Base-by-base conservation (phyloP, 2,797 vertebrate genomes). In the Ambastaia sidthimunki region DNA sequence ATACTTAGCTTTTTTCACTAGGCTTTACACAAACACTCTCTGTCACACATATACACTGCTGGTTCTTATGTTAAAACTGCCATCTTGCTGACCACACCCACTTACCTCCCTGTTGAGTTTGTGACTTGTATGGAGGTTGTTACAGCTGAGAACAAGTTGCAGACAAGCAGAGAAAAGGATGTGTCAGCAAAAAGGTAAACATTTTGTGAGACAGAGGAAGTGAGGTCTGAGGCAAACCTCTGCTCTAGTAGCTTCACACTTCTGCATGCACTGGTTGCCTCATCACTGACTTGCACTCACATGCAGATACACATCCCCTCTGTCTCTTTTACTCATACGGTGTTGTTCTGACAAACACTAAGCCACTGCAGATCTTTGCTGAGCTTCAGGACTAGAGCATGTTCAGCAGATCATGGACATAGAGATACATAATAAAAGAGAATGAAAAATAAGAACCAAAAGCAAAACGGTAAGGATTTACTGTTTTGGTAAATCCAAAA, bases 121-220 rank as follows among this genome's bases (percentile, higher is more conserved):
- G 50, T 37, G n/a, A 47, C 21, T 41, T 65, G 23, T 50, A 11
- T 48, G n/a, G 71, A 23, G 48, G 52, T 77, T 48, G 76, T 70
- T 37, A 37, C 34, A 7, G 34, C 9, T 37, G 34, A 6, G 34
- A 37, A 63, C 70, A n/a, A n/a, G 69, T 60, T 19, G 41, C 41
- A 23, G 55, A 74, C 80, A 88, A 85, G 88, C 86, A 54, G 48
- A 85, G 76, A 83, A 87, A 81, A 83, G 86, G 85, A 86, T 85
- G 82, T 87, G 83, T 80, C 80, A 55, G 78, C 71, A 63, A 74
- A 71, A 86, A 50, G 84, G 83, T 85, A 87, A 84, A 81, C 67
- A 82, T 80, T 84, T 54, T 81, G 84, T 78, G 74, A 68, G 47
- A 78, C 88, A 86, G 87, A 89, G 90, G 87, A 89, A 92, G 91